Base-by-base conservation (phyloP, 2,113 vertebrate genomes). In the Sclerurus mexicanus region DNA sequence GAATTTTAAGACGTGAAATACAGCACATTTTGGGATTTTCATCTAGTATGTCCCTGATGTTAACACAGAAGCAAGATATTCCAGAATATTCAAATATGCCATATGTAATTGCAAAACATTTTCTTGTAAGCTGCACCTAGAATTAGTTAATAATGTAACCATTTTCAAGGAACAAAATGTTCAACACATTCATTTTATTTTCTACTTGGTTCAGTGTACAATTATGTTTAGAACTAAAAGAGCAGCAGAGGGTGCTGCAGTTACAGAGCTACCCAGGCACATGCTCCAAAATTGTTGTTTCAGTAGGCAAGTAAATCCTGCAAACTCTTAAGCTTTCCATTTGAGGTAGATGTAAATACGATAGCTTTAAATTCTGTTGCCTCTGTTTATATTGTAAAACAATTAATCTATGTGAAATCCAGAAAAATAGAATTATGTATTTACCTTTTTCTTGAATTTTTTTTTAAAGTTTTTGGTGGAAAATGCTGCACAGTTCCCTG, bases 181-280 rank as follows among this genome's bases (percentile, higher is more conserved):
- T 73, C 47, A 52, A 8, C 59, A 31, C 19, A 28, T 23, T 93
- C 4, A 9, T 86, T 92, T 66, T 79, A 37, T 71, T 67, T 94
- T 81, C 71, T 74, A 5, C 19, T 66, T 74, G 44, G 15, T 22
- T 18, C 28, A 53, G 35, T 42, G 62, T 87, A 40, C 62, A 76
- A 14, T 58, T 59, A 23, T 93, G 93, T 91, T 64, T 96, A 37
- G 74, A 95, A 93, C 83, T 50, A 20, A 86, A 96, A 91, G 10
- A 86, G 91, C 98, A 98, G 98, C 97, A 98, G 98, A 98, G 98
- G 98, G 98, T 97, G 86, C 97, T 95, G 49, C 87, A 95, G 96
- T 94, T 97, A 96, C 91, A 96, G 97, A 93, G 84, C 95, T 97
- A 62, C 83, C 56, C 67, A 15, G 14, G 46, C 18, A 42, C 10